phyloP scores from a whole-genome alignment of 2,888 invertebrate species.

The Pomacea canaliculata region DNA sequence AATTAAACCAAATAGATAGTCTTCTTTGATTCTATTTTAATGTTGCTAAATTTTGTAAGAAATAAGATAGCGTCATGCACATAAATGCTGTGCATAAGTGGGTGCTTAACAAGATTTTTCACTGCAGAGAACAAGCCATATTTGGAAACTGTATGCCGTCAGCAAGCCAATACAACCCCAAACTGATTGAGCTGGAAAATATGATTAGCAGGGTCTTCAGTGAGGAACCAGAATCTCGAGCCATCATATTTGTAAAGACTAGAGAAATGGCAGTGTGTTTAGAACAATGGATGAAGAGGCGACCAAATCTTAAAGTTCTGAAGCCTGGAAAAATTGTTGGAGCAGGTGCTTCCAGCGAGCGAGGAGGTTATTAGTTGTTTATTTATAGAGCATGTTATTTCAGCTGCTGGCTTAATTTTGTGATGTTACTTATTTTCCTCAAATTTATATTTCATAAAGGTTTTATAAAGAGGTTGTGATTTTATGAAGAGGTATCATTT shows the following conservation, averaged over 20 bases:
- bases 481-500: too few species aligned
- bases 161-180: conserved; percentile 47
- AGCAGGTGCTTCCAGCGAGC: conserved; percentile 41
- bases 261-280: conserved; percentile 57
- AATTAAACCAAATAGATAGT: too few species aligned
- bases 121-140: conserved; percentile 18
- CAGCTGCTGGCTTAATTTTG: too few species aligned
- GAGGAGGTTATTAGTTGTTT: conserved; percentile 39
- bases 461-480: too few species aligned
- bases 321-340: conserved; percentile 53
- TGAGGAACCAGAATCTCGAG: conserved; percentile 41
- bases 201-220: conserved; percentile 38
- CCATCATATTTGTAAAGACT: conserved; percentile 67
- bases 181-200: conserved; percentile 49
- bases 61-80: too few species aligned
- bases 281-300: conserved; percentile 58
- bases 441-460: too few species aligned
- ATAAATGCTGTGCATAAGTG: too few species aligned
- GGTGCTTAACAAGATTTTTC: background rate
- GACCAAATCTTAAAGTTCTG: conserved; percentile 42
- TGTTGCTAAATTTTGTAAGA: too few species aligned
- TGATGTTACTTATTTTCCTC: too few species aligned
- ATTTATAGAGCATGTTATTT: too few species aligned
- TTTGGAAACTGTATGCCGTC: background rate
- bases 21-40: too few species aligned